phyloP scores from a whole-genome alignment of 2,888 invertebrate species.

The Cheilosia urbana region DNA sequence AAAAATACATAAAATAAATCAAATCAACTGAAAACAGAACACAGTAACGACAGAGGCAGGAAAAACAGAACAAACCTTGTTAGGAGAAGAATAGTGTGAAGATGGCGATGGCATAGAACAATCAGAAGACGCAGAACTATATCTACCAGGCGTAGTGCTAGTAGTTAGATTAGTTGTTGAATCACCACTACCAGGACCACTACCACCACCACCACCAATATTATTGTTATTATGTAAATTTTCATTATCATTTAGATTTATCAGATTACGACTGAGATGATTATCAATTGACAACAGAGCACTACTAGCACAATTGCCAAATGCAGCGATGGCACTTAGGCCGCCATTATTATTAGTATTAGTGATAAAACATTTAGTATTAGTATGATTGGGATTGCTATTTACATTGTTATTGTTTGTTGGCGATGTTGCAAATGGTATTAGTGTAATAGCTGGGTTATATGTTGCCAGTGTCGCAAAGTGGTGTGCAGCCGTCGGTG shows the following conservation, averaged over 20 bases:
- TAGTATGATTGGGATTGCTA: slow-evolving; percentile 83
- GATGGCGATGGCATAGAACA: slow-evolving; percentile 84
- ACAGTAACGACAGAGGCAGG: slow-evolving; percentile 24
- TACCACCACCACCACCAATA: slow-evolving; percentile 75
- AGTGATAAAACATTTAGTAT: slow-evolving; percentile 80
- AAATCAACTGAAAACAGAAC: slow-evolving; percentile 8
- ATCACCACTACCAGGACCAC: slow-evolving; percentile 77
- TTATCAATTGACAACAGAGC: slow-evolving; percentile 74
- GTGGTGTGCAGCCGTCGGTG: slow-evolving; percentile 74
- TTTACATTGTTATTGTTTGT: slow-evolving; percentile 83
- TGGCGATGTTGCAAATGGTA: slow-evolving; percentile 78
- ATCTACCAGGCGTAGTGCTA: slow-evolving; percentile 81
- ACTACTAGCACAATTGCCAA: slow-evolving; percentile 79
- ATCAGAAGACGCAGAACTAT: slow-evolving; percentile 84
- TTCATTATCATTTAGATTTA: slow-evolving; percentile 44
- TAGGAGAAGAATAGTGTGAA: slow-evolving; percentile 84
- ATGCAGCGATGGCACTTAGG: slow-evolving; percentile 78
- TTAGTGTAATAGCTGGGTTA: slow-evolving; percentile 79
- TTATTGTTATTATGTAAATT: slow-evolving; percentile 40
- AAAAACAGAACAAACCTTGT: slow-evolving; percentile 83
- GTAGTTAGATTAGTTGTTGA: slow-evolving; percentile 77
- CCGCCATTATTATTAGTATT: slow-evolving; percentile 66
- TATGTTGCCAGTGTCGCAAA: slow-evolving; percentile 80
- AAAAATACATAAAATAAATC: background rate
- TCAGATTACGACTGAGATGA: slow-evolving; percentile 69